phyloP scores from a whole-genome alignment of 2,797 vertebrate genomes.

The Molossus alvarezi region DNA sequence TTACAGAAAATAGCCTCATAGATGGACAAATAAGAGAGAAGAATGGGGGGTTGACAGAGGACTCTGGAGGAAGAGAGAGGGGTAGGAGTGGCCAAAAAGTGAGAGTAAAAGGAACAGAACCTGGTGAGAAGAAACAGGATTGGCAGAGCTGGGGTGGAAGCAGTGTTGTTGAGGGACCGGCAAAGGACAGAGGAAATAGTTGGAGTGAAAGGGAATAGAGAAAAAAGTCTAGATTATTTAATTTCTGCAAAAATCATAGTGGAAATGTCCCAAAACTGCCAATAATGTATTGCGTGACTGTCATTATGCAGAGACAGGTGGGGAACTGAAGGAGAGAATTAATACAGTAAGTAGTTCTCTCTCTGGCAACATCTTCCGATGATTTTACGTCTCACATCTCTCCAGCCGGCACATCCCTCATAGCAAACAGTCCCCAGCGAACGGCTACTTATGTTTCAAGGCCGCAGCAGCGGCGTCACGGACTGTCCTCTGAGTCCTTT shows the following conservation, averaged over 20 bases:
- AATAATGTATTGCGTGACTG: constrained; percentile 76
- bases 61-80: not conserved
- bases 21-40: not conserved
- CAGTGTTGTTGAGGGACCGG: not conserved
- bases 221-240: not conserved
- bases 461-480: constrained; percentile 82
- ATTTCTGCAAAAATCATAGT: constrained; percentile 3
- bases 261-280: constrained; percentile 69
- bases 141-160: not conserved
- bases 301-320: constrained; percentile 81
- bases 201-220: not conserved
- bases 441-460: constrained; percentile 87
- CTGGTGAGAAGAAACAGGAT: not conserved
- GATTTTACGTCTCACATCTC: constrained; percentile 88
- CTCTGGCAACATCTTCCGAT: constrained; percentile 88
- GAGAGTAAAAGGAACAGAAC: not conserved
- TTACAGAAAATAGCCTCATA: not conserved
- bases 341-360: constrained; percentile 88
- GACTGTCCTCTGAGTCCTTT: constrained; percentile 79
- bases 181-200: not conserved
- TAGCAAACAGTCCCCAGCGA: constrained; percentile 87
- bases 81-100: too few species aligned
- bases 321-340: constrained; percentile 87
- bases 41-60: not conserved
- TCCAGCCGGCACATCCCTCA: constrained; percentile 82